phyloP scores from a whole-genome alignment of 1,140 invertebrate species.

The Papilio polyxenes region DNA sequence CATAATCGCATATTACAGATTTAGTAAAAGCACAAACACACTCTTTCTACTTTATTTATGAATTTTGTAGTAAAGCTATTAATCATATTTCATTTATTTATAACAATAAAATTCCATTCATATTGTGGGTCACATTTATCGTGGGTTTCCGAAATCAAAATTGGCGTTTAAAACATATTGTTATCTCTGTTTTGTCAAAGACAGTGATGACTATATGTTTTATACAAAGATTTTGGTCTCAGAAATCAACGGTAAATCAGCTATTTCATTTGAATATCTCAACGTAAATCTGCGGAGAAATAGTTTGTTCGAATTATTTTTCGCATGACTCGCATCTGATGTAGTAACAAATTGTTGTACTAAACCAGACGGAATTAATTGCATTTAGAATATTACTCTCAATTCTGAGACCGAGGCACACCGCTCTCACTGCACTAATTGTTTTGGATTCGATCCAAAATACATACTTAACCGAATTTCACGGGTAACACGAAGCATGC shows the following conservation, averaged over 20 bases:
- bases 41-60: too few relatives aligned
- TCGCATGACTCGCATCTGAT: conserved; percentile 30
- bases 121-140: not conserved
- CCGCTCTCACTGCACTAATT: conserved; percentile 65
- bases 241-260: too few relatives aligned
- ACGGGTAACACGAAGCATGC: conserved; percentile 63
- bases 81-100: too few relatives aligned
- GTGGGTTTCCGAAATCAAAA: too few relatives aligned
- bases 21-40: too few relatives aligned
- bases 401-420: conserved; percentile 46
- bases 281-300: not conserved
- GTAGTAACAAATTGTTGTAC: conserved; percentile 38
- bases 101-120: not conserved
- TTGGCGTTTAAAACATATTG: too few relatives aligned
- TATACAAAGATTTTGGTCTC: too few relatives aligned
- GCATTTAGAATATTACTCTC: conserved; percentile 49
- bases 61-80: too few relatives aligned
- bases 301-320: conserved; percentile 19
- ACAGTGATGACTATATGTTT: too few relatives aligned
- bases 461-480: conserved; percentile 75
- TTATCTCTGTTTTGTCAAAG: too few relatives aligned
- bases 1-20: too few relatives aligned
- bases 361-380: conserved; percentile 50
- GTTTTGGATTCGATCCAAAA: conserved; percentile 76
- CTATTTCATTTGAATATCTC: not conserved